phyloP scores from a whole-genome alignment of 1,140 invertebrate species.

The Himalopsyche phryganea region DNA sequence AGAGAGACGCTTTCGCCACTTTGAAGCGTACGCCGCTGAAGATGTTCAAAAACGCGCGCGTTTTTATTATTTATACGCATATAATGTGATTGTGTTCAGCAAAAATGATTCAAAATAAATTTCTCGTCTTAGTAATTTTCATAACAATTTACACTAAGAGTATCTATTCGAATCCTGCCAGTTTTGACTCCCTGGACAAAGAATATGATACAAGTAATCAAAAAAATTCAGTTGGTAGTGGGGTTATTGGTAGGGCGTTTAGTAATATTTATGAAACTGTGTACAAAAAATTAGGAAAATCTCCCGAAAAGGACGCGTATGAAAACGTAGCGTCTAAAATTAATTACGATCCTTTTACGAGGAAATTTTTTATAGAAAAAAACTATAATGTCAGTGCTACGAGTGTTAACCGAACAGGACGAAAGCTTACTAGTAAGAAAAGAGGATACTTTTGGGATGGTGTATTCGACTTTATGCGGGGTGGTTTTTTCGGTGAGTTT shows the following conservation, averaged over 20 bases:
- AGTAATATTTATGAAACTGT: not conserved
- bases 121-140: conserved; percentile 13
- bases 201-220: too few species aligned
- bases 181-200: too few species aligned
- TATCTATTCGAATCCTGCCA: conserved; percentile 11
- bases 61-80: too few species aligned
- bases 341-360: conserved; percentile 15
- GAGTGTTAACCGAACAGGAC: too few species aligned
- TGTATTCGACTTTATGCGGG: conserved; percentile 19
- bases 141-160: conserved; percentile 19
- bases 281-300: not conserved
- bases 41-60: too few species aligned
- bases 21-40: too few species aligned
- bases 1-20: too few species aligned
- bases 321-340: conserved; percentile 4
- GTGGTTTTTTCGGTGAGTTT: conserved; percentile 15
- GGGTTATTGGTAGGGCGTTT: not conserved
- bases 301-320: not conserved
- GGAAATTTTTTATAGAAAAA: conserved; percentile 17
- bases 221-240: too few species aligned
- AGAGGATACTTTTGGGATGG: conserved; percentile 8
- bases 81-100: too few species aligned
- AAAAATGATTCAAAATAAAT: not conserved
- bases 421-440: too few species aligned
- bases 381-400: too few species aligned